Percentiles rank a stretch among this genome's conserved stretches.
These are phyloP conservation scores for Isurus oxyrinchus DNA, from an alignment of 2,113 vertebrate species.

Conservation along the genomic window DNA sequence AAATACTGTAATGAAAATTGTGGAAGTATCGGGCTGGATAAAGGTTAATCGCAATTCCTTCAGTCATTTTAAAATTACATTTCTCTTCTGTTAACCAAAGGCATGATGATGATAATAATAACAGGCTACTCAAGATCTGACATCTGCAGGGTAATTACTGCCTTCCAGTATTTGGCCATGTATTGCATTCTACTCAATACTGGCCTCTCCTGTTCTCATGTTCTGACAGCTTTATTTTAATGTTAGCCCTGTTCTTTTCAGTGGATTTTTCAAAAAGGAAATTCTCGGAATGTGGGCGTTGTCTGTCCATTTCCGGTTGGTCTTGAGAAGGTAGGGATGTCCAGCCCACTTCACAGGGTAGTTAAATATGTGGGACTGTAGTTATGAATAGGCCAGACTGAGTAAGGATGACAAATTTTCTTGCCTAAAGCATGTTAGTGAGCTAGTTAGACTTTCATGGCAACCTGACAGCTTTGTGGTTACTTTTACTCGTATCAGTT, in stretches of 20 bases:
- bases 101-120: conserved; percentile 23
- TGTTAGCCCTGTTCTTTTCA: neutral
- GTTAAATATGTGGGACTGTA: neutral
- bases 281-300: neutral
- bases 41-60: conserved; percentile 36
- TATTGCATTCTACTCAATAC: neutral
- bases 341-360: neutral
- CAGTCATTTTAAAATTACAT: conserved; percentile 31
- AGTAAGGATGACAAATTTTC: neutral
- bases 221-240: conserved; percentile 15
- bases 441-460: neutral
- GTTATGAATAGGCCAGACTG: neutral
- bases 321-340: neutral
- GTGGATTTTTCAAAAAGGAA: neutral
- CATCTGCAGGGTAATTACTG: conserved; percentile 34
- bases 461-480: neutral
- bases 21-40: neutral
- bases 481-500: neutral
- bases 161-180: conserved; percentile 21
- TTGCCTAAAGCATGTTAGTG: neutral
- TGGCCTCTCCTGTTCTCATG: conserved; percentile 4
- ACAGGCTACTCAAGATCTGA: conserved; percentile 34
- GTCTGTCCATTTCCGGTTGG: neutral
- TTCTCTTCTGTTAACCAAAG: conserved; percentile 34
- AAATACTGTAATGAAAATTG: conserved; percentile 22